phyloP scores from a whole-genome alignment of 2,888 invertebrate species.

The Ethmia dodecea region DNA sequence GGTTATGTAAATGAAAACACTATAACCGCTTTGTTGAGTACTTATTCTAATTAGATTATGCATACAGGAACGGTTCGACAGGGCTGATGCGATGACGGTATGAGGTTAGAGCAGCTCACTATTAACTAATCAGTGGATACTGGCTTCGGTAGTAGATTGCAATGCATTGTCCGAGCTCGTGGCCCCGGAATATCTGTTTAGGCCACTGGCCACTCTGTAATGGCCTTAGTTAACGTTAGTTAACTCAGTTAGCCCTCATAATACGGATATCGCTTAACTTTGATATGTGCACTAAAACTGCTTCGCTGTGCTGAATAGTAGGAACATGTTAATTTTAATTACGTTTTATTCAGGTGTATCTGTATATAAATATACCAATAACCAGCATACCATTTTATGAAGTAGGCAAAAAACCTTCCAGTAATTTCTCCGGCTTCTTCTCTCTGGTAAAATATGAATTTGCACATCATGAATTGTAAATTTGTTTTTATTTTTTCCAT shows the following conservation, averaged over 20 bases:
- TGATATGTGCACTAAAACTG: constrained; percentile 13
- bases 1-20: constrained; percentile 53
- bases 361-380: no score
- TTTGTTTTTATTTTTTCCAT: constrained; percentile 27
- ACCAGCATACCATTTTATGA: no score
- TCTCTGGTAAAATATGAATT: constrained; percentile 8
- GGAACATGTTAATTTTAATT: no score
- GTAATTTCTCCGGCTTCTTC: not conserved
- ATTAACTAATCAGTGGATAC: constrained; percentile 75
- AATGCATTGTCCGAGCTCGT: constrained; percentile 69
- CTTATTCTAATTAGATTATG: constrained; percentile 75
- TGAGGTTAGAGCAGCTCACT: constrained; percentile 65
- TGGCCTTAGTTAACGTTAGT: constrained; percentile 62
- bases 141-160: constrained; percentile 70
- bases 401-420: no score
- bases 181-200: constrained; percentile 75
- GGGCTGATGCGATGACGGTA: constrained; percentile 38
- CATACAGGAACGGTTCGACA: constrained; percentile 69
- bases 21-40: constrained; percentile 67
- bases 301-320: no score
- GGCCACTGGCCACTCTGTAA: constrained; percentile 71
- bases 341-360: no score
- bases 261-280: constrained; percentile 10
- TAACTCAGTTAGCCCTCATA: constrained; percentile 20
- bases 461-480: constrained; percentile 23